Evolutionary conservation across 2,113 vertebrate genomes (phyloP).

Genomic region (Balaeniceps rex): DNA sequence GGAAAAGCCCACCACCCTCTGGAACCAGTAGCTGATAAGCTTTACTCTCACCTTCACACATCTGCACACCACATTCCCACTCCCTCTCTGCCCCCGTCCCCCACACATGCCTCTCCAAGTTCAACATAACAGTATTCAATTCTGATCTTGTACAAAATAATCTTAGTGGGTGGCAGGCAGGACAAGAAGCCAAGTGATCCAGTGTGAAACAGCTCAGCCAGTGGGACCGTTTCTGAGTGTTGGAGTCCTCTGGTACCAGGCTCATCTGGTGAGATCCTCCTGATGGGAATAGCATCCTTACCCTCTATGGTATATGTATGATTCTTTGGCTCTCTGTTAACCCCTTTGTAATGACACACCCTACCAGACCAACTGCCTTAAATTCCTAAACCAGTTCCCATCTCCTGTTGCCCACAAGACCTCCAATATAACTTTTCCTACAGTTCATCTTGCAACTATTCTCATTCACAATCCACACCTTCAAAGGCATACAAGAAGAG

Average conservation of each 20-base stretch:
- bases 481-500: background rate
- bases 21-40: slow-evolving; percentile 54
- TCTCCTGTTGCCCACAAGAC: background rate
- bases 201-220: background rate
- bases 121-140: background rate
- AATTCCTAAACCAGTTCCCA: background rate
- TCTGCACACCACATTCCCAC: slow-evolving; percentile 43
- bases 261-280: background rate
- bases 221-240: background rate
- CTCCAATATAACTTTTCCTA: background rate
- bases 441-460: background rate
- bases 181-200: background rate
- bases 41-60: slow-evolving; percentile 58
- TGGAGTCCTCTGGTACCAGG: background rate
- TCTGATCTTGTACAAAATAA: background rate
- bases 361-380: background rate
- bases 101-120: background rate
- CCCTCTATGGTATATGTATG: rapidly evolving
- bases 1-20: background rate
- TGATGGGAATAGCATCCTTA: background rate
- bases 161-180: background rate
- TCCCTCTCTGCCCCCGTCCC: background rate
- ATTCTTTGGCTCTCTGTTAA: background rate
- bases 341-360: background rate
- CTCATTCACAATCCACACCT: background rate